Evolutionary conservation across 2,113 vertebrate species (phyloP).

Genomic region (Rhabdornis inornatus): DNA sequence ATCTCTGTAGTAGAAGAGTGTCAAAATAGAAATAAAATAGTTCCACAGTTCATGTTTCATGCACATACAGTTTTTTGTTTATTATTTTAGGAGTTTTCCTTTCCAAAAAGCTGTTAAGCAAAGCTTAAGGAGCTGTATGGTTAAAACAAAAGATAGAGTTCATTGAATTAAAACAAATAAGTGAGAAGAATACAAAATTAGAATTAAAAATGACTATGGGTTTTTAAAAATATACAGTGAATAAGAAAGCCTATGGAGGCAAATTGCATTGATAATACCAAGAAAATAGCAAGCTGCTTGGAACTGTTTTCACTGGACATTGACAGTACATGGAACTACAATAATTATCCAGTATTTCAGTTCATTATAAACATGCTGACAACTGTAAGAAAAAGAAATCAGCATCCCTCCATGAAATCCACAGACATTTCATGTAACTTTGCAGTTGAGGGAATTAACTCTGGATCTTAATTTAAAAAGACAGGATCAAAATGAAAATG

Average conservation of each 20-base stretch:
- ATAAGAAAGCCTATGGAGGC: not conserved
- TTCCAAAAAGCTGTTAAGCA: not conserved
- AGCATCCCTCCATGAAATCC: not conserved
- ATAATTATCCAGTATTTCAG: not conserved
- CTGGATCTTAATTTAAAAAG: not conserved
- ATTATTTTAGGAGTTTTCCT: not conserved
- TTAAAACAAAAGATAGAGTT: not conserved
- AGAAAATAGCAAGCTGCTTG: not conserved
- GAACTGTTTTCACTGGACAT: not conserved
- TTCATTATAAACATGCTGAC: not conserved
- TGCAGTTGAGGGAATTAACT: not conserved
- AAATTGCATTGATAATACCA: not conserved
- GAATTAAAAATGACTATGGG: not conserved
- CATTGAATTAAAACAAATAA: not conserved
- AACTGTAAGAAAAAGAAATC: not conserved
- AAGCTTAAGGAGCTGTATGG: not conserved
- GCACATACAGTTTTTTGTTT: not conserved
- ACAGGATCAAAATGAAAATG: not conserved
- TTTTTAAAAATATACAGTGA: not conserved
- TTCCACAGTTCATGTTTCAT: not conserved
- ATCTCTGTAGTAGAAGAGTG: not conserved
- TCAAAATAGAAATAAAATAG: not conserved
- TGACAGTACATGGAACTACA: not conserved
- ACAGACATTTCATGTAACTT: not conserved
- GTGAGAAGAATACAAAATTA: not conserved